A percentile compares a stretch with the other conserved stretches of the same genome.
Conservation (phyloP, 2,888 invertebrate species). For the Oscheius sp. region DNA sequence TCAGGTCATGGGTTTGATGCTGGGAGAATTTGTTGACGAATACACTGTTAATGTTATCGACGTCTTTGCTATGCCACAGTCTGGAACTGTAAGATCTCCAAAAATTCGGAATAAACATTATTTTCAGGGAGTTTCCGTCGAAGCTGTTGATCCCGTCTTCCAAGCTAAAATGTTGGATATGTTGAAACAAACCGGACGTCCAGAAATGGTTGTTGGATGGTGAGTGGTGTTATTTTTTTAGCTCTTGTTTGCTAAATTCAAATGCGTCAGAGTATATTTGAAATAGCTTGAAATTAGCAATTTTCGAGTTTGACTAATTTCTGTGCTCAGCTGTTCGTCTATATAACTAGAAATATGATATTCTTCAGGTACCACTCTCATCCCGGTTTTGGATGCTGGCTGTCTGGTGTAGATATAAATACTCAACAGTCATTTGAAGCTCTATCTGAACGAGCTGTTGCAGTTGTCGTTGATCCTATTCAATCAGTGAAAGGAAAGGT, state of each 20-base stretch:
- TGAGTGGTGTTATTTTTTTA: slow-evolving; percentile 73
- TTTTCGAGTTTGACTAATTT: neutral
- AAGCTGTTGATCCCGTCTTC: slow-evolving; percentile 99
- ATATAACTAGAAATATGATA: neutral
- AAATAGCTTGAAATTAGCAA: neutral
- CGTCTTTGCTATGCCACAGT: slow-evolving; percentile 99
- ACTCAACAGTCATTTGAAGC: slow-evolving; percentile 99
- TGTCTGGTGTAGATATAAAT: slow-evolving; percentile 95
- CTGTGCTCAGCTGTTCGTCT: neutral
- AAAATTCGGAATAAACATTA: neutral
- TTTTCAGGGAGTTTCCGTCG: slow-evolving; percentile 90
- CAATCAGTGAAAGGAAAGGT: slow-evolving; percentile 92
- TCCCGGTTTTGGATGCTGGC: slow-evolving; percentile 99
- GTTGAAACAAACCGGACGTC: slow-evolving; percentile 95
- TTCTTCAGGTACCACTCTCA: slow-evolving; percentile 85
- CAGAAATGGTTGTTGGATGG: slow-evolving; percentile 99
- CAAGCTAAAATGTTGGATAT: slow-evolving; percentile 99
- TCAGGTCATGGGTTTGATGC: slow-evolving; percentile 91
- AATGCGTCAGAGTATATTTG: neutral
- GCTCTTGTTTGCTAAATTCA: neutral
- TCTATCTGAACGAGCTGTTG: slow-evolving; percentile 95
- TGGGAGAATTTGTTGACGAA: slow-evolving; percentile 98
- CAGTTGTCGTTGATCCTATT: slow-evolving; percentile 98
- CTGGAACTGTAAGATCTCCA: slow-evolving; percentile 81
- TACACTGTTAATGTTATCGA: slow-evolving; percentile 99